Evolutionary conservation across 1,140 invertebrate genomes (phyloP), one percentile per base, ranked within the genome.

Genomic region (Diabrotica virgifera): DNA sequence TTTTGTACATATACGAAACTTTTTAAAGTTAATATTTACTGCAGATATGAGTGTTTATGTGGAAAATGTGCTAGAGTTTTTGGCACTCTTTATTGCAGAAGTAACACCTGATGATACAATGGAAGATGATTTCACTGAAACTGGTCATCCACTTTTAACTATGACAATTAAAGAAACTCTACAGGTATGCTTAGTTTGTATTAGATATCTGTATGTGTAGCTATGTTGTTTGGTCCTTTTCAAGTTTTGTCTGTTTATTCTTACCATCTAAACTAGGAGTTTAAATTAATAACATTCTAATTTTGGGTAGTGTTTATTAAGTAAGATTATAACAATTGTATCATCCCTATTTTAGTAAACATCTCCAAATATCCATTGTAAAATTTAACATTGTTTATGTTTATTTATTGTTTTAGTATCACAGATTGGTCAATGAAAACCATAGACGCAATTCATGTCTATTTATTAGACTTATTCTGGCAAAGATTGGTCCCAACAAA

Each of bases 361-460:
- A 24, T 24, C 24, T 24, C 4, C 24, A 24, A 24, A 24, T 24
- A 24, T 24, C 24, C 4, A 24, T 24, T 24, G 24, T 24, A 24
- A 24, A 24, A 2, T 2, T 24, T 2, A 24, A 24, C 24, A 24
- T 56, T 50, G 5, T 50, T 59, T 52, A 51, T 51, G 7, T 59
- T 54, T 56, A 6, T 63, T 67, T 50, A 36, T n/a, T 11, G 63
- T 71, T 71, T 64, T 83, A 87, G 66, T 68, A 63, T 59, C 67
- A 69, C 66, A 72, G 78, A 63, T 81, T 82, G 2, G 79, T 74
- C 52, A 79, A 82, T 53, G 67, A 78, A 38, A 80, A 79, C 50
- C 81, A 87, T 0, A 75, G 88, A 54, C 87, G 82, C 71, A 79
- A 86, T 8, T 80, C 84, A 10, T 89, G 87, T 72, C 82, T 86